Conservation (phyloP, 2,888 invertebrate species). For the Isotomurus palustris region DNA sequence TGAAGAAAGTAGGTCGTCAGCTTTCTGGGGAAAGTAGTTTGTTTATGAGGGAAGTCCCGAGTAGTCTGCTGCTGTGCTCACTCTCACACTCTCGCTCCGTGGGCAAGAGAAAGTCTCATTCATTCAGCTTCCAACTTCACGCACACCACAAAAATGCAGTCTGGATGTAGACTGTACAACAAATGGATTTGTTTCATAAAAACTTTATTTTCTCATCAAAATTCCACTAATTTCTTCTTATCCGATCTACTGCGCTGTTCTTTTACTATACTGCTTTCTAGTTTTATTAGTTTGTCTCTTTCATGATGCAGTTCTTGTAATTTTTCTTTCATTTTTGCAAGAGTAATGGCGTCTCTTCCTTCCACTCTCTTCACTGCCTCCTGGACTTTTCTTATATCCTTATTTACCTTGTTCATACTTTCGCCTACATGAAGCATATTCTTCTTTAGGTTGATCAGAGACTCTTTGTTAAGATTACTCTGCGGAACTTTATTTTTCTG, state of each 20-base stretch:
- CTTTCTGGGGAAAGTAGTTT: too few species aligned
- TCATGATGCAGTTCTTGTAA: conserved; percentile 61
- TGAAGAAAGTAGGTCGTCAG: too few species aligned
- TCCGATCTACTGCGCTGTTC: conserved; percentile 69
- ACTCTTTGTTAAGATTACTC: conserved; percentile 31
- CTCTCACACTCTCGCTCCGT: too few species aligned
- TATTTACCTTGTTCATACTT: conserved; percentile 63
- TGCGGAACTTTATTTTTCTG: background rate
- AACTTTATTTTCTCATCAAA: too few species aligned
- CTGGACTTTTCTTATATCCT: conserved; percentile 62
- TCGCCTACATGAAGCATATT: conserved; percentile 52
- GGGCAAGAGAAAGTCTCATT: too few species aligned
- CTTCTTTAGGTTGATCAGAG: conserved; percentile 36
- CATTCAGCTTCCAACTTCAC: too few species aligned
- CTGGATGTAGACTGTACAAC: too few species aligned
- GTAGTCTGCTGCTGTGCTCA: too few species aligned
- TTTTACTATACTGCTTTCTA: conserved; percentile 61
- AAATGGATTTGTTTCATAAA: too few species aligned
- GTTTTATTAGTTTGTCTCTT: conserved; percentile 57
- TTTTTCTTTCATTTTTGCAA: conserved; percentile 60
- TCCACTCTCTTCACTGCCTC: conserved; percentile 62
- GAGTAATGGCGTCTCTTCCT: conserved; percentile 56
- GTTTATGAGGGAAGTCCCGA: too few species aligned
- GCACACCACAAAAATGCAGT: too few species aligned
- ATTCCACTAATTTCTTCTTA: conserved; percentile 70